Base-by-base conservation (phyloP, 2,113 vertebrate species). In the Sisor rabdophorus region DNA sequence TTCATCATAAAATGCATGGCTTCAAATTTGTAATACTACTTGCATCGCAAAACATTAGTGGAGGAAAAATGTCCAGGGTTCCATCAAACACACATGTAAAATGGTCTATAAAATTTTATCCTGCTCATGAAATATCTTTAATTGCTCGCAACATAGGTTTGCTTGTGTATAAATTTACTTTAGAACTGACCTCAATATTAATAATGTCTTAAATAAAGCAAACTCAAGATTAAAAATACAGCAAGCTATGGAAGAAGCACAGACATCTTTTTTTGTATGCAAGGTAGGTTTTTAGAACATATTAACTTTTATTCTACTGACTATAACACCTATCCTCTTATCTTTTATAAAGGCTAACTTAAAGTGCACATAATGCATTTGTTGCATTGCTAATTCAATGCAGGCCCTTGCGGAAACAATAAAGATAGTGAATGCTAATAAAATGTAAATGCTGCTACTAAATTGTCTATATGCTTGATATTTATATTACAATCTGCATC, bases 71-170 rank as follows among this genome's bases (percentile, higher is more conserved):
- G 81, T 81, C 73, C 84, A 82, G 85, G 77, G 82, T 81, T 84
- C 79, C 52, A 79, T 87, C 84, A 89, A 85, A 83, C 75, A 76
- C 75, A 84, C 52, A 76, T 76, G 30, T 89, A 85, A 88, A 89
- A 89, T 44, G 85, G 81, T 75, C 76, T 59, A 89, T 91, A 89
- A 90, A 91, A 85, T 76, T 86, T 87, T 85, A 88, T 82, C 84
- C 75, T 79, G 65, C 76, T 83, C 80, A 84, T 88, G 81, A 87
- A 89, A 90, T 86, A 78, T 82, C 77, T 85, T 87, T 89, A 89
- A 87, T 88, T 85, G 81, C 30, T 9, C 81, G 77, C 71, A 81
- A 80, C 85, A 85, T 84, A 81, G 81, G 82, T 79, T 79, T 78
- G 63, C 77, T 83, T 44, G 40, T 44, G 40, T 44, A 44, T 73